A percentile compares a stretch with the other conserved stretches of the same genome.
Conservation (phyloP, 2,113 vertebrate genomes). For the Crocuta crocuta region DNA sequence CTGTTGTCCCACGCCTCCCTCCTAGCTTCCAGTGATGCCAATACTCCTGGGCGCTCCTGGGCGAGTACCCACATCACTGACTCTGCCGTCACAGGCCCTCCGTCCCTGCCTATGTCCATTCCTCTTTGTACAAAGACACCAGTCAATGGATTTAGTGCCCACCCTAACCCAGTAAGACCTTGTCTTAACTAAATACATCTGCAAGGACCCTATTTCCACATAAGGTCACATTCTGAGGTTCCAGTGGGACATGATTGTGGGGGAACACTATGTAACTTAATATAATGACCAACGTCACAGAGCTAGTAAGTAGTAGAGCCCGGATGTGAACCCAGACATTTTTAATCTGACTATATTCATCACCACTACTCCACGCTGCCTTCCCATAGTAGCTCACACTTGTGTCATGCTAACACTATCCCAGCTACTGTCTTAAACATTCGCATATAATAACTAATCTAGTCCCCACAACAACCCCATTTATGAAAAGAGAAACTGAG, state of each 20-base stretch:
- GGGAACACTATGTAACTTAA: neutral
- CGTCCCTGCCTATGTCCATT: neutral
- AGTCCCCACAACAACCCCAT: neutral
- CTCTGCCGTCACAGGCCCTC: neutral
- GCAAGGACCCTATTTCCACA: neutral
- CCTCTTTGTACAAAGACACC: neutral
- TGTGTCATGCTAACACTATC: neutral
- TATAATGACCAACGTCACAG: neutral
- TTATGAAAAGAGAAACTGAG: neutral
- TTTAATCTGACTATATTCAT: neutral
- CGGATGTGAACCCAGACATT: neutral
- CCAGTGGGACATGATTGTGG: neutral
- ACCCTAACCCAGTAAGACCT: neutral
- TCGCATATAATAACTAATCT: neutral
- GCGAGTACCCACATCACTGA: neutral
- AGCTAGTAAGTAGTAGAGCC: neutral
- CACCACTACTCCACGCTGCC: fast-evolving
- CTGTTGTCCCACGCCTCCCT: neutral
- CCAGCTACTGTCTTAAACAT: neutral
- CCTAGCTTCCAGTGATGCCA: neutral
- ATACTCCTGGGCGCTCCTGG: neutral
- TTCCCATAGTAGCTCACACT: neutral
- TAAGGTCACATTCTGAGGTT: neutral
- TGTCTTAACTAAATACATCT: neutral
- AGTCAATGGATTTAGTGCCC: neutral